These are phyloP conservation scores for Echiichthys vipera DNA, from an alignment of 2,797 vertebrate genomes.

Conservation along the genomic window DNA sequence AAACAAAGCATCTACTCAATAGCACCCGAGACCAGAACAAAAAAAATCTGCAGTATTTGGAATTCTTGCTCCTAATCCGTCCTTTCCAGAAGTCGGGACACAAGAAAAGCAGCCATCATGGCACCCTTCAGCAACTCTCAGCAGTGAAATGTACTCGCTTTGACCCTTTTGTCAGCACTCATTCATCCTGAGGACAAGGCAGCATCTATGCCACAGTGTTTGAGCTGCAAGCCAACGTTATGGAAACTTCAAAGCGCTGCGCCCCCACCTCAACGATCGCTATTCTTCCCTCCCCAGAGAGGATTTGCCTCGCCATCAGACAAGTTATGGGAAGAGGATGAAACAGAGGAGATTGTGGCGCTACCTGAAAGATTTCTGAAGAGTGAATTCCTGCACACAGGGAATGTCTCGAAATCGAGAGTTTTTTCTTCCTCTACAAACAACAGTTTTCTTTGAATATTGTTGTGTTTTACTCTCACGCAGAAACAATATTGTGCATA, in stretches of 20 bases:
- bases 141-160: constrained; percentile 61
- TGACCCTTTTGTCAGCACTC: constrained; percentile 78
- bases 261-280: constrained; percentile 68
- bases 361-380: constrained; percentile 33
- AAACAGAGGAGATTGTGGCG: constrained; percentile 45
- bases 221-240: constrained; percentile 81
- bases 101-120: constrained; percentile 61
- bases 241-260: constrained; percentile 80
- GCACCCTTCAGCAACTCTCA: constrained; percentile 63
- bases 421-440: constrained; percentile 4
- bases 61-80: constrained; percentile 69
- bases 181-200: constrained; percentile 83
- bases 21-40: constrained; percentile 22
- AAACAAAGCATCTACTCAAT: constrained; percentile 57
- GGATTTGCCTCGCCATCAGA: constrained; percentile 64
- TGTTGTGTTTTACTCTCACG: not conserved
- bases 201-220: constrained; percentile 74
- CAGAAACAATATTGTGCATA: constrained; percentile 31
- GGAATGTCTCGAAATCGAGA: not conserved
- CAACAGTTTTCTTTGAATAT: not conserved
- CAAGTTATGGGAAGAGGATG: constrained; percentile 53
- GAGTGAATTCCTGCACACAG: constrained; percentile 21
- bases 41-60: constrained; percentile 44
- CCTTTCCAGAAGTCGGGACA: constrained; percentile 54
- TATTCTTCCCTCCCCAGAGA: constrained; percentile 70